phyloP scores from a whole-genome alignment of 2,797 vertebrate species.

The Pagetopsis macropterus region DNA sequence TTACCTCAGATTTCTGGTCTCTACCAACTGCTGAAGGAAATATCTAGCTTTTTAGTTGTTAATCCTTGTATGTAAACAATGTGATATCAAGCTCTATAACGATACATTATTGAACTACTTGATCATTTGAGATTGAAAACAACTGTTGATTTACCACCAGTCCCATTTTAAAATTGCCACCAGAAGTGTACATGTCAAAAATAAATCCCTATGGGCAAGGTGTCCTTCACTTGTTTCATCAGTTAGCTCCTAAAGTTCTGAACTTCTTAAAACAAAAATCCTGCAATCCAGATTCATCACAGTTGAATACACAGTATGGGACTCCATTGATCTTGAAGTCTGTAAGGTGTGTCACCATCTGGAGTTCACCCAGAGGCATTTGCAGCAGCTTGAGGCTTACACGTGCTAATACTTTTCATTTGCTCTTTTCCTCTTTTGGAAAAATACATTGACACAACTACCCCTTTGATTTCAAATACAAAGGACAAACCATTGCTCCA shows the following conservation, averaged over 20 bases:
- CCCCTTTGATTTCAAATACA: slow-evolving; percentile 8
- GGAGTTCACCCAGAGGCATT: slow-evolving; percentile 34
- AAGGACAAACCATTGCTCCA: slow-evolving; percentile 4
- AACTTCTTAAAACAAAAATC: slow-evolving; percentile 13
- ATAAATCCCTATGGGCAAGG: neutral
- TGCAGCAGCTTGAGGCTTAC: slow-evolving; percentile 25
- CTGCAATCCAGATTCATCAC: slow-evolving; percentile 31
- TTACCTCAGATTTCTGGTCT: neutral
- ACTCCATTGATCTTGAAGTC: slow-evolving; percentile 47
- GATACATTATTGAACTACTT: too few relatives aligned
- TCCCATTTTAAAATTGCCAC: neutral
- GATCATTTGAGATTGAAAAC: too few relatives aligned
- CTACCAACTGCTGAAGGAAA: neutral
- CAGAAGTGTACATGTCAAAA: neutral
- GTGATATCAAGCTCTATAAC: too few relatives aligned
- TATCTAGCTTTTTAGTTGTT: neutral
- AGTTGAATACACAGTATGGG: slow-evolving; percentile 23
- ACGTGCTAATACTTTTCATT: slow-evolving; percentile 26
- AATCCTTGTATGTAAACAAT: neutral
- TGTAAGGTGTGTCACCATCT: slow-evolving; percentile 46
- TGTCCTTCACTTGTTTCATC: neutral
- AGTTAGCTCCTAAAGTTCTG: neutral
- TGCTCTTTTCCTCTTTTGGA: slow-evolving; percentile 2
- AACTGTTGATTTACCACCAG: too few relatives aligned
- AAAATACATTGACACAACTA: slow-evolving; percentile 4